Evolutionary conservation across 2,113 vertebrate species (phyloP).

Genomic region (Grallaria varia): DNA sequence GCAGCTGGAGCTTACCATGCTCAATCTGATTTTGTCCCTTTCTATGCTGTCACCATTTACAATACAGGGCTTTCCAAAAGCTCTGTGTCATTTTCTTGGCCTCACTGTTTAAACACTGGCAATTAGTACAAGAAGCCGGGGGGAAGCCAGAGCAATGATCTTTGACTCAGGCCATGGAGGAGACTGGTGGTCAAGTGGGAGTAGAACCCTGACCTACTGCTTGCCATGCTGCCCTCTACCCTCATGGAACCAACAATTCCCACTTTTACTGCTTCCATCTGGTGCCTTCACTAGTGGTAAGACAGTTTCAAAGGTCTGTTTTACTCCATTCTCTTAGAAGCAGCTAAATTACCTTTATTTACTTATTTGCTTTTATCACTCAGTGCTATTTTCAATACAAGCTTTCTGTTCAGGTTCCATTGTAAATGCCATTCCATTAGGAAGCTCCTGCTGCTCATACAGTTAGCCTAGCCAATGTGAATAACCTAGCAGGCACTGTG

Average conservation of each 20-base stretch:
- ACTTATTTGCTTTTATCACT: background rate
- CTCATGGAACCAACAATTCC: background rate
- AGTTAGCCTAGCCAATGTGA: background rate
- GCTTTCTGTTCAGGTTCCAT: background rate
- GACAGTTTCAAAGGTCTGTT: background rate
- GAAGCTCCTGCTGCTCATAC: background rate
- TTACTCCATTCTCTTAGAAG: background rate
- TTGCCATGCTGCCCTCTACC: background rate
- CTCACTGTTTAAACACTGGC: background rate
- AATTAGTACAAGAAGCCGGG: background rate
- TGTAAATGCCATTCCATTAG: background rate
- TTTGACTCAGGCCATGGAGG: background rate
- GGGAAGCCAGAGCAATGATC: background rate
- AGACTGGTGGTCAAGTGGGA: fast-evolving
- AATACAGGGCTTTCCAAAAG: background rate
- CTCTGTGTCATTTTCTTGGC: fast-evolving
- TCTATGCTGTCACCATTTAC: background rate
- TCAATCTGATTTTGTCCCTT: background rate
- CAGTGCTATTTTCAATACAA: background rate
- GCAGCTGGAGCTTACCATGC: background rate
- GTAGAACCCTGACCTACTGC: background rate
- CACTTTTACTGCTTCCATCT: fast-evolving
- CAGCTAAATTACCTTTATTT: background rate
- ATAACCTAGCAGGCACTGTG: background rate
- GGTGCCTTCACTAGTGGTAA: background rate